A percentile compares a stretch with the other conserved stretches of the same genome.
phyloP scores from a whole-genome alignment of 2,888 invertebrate genomes.

The Synergus umbraculus region DNA sequence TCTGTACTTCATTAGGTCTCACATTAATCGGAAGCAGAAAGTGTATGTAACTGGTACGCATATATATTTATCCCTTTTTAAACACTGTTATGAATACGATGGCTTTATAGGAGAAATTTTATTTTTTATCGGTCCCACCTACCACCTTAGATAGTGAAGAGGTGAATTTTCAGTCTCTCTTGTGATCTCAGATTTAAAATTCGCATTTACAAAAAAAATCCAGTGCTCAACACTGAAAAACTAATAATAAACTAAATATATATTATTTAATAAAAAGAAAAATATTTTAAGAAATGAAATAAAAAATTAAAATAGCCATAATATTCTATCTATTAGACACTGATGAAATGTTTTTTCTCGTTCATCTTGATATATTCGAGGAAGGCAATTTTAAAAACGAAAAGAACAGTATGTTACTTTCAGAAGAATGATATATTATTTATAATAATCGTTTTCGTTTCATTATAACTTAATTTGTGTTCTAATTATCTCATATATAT shows the following conservation, averaged over 20 bases:
- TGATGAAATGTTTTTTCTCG: background rate
- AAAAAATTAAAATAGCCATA: background rate
- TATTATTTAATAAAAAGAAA: background rate
- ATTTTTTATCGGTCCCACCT: background rate
- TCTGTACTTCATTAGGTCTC: constrained; percentile 44
- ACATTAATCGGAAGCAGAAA: constrained; percentile 52
- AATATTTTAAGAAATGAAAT: constrained; percentile 29
- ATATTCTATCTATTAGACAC: constrained; percentile 6
- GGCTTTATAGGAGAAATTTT: background rate
- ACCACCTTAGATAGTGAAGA: constrained; percentile 7
- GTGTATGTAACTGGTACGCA: constrained; percentile 38
- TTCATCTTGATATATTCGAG: constrained; percentile 48
- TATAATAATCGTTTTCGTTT: constrained; percentile 71
- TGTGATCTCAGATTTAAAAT: background rate
- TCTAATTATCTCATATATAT: constrained; percentile 62
- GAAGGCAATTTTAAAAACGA: constrained; percentile 62
- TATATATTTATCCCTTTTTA: constrained; percentile 1
- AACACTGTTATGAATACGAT: constrained; percentile 9
- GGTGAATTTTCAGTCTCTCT: background rate
- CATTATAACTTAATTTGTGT: constrained; percentile 68
- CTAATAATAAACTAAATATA: too few relatives aligned
- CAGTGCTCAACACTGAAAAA: too few relatives aligned
- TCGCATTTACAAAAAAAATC: background rate
- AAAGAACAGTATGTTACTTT: constrained; percentile 65
- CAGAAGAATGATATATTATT: constrained; percentile 73